Evolutionary conservation across 92 coral and sea anemone species (phyloP).

Genomic region (Micromussa lordhowensis): DNA sequence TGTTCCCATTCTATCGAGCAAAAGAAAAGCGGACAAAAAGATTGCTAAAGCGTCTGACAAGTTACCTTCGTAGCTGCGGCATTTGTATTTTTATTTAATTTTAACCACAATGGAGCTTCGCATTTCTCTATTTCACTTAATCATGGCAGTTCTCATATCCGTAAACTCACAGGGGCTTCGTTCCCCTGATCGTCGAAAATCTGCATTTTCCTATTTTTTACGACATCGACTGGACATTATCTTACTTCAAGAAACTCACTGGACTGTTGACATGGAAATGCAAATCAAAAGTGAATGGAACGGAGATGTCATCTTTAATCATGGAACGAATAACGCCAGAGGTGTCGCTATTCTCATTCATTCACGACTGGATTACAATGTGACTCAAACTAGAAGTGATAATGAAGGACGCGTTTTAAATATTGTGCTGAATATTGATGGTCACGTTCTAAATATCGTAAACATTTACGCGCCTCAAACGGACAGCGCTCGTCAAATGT

Average conservation of each 20-base stretch:
- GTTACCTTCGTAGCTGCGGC: neutral
- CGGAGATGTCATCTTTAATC: slow-evolving; percentile 15
- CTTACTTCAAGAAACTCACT: slow-evolving; percentile 65
- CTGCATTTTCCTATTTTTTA: slow-evolving; percentile 25
- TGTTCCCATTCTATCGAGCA: neutral
- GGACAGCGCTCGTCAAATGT: neutral
- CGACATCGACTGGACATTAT: slow-evolving; percentile 31
- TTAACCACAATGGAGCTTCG: slow-evolving; percentile 45
- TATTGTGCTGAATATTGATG: neutral
- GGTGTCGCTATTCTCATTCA: slow-evolving; percentile 53
- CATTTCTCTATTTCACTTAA: neutral
- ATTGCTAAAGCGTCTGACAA: neutral
- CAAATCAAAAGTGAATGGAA: slow-evolving; percentile 48
- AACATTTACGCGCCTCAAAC: neutral
- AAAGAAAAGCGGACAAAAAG: neutral
- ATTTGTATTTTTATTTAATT: slow-evolving; percentile 14
- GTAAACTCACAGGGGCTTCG: slow-evolving; percentile 49
- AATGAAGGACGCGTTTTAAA: slow-evolving; percentile 2
- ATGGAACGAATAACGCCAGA: slow-evolving; percentile 26
- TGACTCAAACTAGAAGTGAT: neutral
- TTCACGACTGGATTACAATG: slow-evolving; percentile 19
- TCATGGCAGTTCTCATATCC: neutral
- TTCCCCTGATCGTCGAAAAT: neutral
- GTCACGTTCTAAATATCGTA: neutral
- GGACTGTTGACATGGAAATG: slow-evolving; percentile 4